Percentiles rank a stretch among this genome's conserved stretches.
Evolutionary conservation across 2,888 invertebrate genomes (phyloP).

Genomic region (Labia minor): DNA sequence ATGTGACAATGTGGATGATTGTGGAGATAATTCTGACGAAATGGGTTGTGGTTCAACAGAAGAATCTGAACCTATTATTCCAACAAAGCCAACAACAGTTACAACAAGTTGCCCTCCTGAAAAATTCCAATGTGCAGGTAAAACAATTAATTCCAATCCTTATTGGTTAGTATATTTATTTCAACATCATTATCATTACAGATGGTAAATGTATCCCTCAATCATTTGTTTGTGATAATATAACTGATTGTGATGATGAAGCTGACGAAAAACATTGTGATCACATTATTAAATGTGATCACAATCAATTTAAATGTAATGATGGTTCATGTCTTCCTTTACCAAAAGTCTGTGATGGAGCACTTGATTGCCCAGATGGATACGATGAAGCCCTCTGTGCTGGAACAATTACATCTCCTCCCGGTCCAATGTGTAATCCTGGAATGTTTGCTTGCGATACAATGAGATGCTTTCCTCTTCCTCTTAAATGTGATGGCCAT

Average conservation of each 20-base stretch:
- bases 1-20: constrained; percentile 66
- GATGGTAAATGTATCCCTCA: constrained; percentile 48
- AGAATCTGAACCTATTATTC: constrained; percentile 32
- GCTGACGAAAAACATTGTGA: constrained; percentile 52
- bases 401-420: not conserved
- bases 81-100: constrained; percentile 26
- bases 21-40: constrained; percentile 66
- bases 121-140: constrained; percentile 45
- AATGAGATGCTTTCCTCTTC: constrained; percentile 46
- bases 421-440: constrained; percentile 38
- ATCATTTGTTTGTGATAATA: constrained; percentile 51
- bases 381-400: constrained; percentile 43
- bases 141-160: too few species aligned
- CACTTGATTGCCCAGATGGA: constrained; percentile 45
- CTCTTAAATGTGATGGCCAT: constrained; percentile 53
- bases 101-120: constrained; percentile 40
- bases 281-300: constrained; percentile 29
- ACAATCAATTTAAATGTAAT: constrained; percentile 47
- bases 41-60: constrained; percentile 38
- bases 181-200: not conserved
- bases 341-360: constrained; percentile 42
- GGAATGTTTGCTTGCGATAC: constrained; percentile 48
- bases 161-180: too few species aligned
- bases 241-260: constrained; percentile 45
- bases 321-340: constrained; percentile 51